Percentiles rank a stretch among this genome's conserved stretches.
Evolutionary conservation across 1,140 invertebrate species (phyloP).

Genomic region (Ips nitidus): DNA sequence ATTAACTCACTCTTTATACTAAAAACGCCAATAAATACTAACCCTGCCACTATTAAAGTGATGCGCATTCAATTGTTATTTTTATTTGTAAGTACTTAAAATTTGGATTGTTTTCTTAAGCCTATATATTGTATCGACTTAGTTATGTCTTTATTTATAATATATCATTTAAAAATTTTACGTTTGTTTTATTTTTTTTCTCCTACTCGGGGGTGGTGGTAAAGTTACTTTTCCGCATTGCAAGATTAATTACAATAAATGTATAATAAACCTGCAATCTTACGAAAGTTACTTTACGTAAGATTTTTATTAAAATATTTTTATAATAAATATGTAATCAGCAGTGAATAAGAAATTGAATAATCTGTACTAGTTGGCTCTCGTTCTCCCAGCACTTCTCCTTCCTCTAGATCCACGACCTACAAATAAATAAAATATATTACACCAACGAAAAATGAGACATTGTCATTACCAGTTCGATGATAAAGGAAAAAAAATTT

Average conservation of each 20-base stretch:
- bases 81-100: slow-evolving; percentile 32
- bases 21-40: slow-evolving; percentile 18
- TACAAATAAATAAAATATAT: slow-evolving; percentile 1
- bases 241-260: too few relatives aligned
- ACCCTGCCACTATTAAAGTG: not conserved
- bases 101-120: slow-evolving; percentile 27
- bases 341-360: too few relatives aligned
- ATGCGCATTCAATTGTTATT: slow-evolving; percentile 5
- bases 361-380: too few relatives aligned
- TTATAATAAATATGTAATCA: too few relatives aligned
- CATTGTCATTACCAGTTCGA: not conserved
- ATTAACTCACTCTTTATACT: slow-evolving; percentile 17
- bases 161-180: slow-evolving; percentile 25
- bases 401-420: slow-evolving; percentile 8
- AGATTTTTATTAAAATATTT: too few relatives aligned
- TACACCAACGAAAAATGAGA: not conserved
- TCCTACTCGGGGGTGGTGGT: not conserved
- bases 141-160: slow-evolving; percentile 35
- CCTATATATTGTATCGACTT: slow-evolving; percentile 21
- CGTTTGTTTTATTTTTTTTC: slow-evolving; percentile 6
- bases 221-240: too few relatives aligned
- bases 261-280: too few relatives aligned
- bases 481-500: too few relatives aligned
- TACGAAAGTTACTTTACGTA: too few relatives aligned
- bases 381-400: not conserved